phyloP scores from a whole-genome alignment of 2,797 vertebrate genomes.

The Podarcis siculus region DNA sequence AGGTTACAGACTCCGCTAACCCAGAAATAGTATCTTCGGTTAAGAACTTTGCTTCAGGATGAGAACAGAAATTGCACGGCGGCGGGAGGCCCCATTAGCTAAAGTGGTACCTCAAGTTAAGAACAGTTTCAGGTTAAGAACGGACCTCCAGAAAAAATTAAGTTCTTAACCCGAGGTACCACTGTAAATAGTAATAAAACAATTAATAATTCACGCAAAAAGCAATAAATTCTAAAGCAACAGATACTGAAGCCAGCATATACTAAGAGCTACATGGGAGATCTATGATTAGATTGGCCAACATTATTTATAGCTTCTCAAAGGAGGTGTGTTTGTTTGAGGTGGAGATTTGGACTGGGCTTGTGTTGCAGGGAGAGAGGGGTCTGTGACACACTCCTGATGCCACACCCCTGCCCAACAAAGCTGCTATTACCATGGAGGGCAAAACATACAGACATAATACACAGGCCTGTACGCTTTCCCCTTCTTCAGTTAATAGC shows the following conservation, averaged over 20 bases:
- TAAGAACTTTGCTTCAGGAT: too few relatives aligned
- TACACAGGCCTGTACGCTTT: too few relatives aligned
- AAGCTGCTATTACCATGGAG: not conserved
- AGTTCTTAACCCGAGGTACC: too few relatives aligned
- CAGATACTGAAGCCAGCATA: not conserved
- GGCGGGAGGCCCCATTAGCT: too few relatives aligned
- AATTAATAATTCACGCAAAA: not conserved
- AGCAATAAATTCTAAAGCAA: not conserved
- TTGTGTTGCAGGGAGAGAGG: not conserved
- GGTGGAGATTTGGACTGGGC: not conserved
- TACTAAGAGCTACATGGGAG: not conserved
- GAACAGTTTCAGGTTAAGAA: too few relatives aligned
- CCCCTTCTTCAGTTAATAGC: too few relatives aligned
- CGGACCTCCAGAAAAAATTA: too few relatives aligned
- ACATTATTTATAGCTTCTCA: not conserved
- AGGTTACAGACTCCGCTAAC: too few relatives aligned
- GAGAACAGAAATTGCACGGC: too few relatives aligned
- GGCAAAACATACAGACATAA: not conserved
- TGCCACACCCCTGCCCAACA: not conserved
- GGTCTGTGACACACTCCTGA: not conserved
- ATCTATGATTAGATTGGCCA: not conserved
- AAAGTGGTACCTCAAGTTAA: too few relatives aligned
- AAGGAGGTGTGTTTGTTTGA: not conserved
- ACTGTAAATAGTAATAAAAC: not conserved
- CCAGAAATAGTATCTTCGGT: too few relatives aligned